Conservation (phyloP, 92 coral and sea anemone species). For the Anthopleura xanthogrammica region DNA sequence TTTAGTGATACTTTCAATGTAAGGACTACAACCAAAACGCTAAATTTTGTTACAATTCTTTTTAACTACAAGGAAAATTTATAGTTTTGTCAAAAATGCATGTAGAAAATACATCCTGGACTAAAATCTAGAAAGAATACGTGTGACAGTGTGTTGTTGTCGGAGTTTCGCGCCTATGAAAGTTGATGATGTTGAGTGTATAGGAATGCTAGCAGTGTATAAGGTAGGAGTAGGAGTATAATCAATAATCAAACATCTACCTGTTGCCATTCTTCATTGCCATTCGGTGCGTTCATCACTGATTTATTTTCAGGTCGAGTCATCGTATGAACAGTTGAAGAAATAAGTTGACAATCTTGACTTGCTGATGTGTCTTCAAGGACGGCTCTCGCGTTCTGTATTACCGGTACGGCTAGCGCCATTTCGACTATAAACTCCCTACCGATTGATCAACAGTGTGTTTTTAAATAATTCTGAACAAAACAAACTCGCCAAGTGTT, state of each 20-base stretch:
- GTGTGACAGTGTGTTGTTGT: not conserved
- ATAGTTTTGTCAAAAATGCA: not conserved
- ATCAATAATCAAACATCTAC: constrained; percentile 39
- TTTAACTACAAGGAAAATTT: not conserved
- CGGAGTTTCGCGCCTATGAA: not conserved
- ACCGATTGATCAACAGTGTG: constrained; percentile 13
- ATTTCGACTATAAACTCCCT: constrained; percentile 39
- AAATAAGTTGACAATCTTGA: constrained; percentile 45
- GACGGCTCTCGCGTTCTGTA: constrained; percentile 78
- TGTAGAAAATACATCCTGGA: not conserved
- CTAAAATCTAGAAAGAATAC: not conserved
- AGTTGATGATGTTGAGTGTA: constrained; percentile 1
- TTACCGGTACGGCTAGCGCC: constrained; percentile 90
- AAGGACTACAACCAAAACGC: not conserved
- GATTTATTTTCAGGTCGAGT: constrained; percentile 49
- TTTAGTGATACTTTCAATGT: not conserved
- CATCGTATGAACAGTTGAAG: constrained; percentile 69
- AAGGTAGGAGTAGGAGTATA: not conserved
- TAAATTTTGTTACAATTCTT: not conserved
- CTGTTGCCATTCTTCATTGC: constrained; percentile 77
- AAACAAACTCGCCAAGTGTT: constrained; percentile 10
- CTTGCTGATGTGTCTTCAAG: constrained; percentile 51
- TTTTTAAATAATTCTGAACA: not conserved
- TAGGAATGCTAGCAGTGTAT: constrained; percentile 9
- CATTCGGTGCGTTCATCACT: constrained; percentile 19